Conservation (phyloP, 2,888 invertebrate species). For the Julus scandinavius region DNA sequence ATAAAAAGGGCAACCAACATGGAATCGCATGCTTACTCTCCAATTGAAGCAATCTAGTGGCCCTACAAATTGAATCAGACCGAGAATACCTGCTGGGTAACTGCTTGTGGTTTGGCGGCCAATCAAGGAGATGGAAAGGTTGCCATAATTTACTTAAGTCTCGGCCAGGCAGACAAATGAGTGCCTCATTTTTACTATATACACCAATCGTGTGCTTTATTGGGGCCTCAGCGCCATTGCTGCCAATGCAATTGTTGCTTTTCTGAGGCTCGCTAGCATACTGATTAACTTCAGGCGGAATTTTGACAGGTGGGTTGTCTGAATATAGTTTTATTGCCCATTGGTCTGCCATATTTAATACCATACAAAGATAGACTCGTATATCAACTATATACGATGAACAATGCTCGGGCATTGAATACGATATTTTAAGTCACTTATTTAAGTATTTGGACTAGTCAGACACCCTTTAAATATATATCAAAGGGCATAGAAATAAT, state of each 20-base stretch:
- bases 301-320: slow-evolving; percentile 20
- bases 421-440: too few species aligned
- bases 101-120: slow-evolving; percentile 46
- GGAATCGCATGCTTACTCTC: slow-evolving; percentile 40
- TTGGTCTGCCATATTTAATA: slow-evolving; percentile 18
- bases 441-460: too few species aligned
- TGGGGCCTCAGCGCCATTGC: background rate
- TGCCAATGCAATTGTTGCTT: background rate
- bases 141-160: slow-evolving; percentile 45
- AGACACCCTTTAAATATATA: too few species aligned
- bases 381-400: background rate
- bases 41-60: slow-evolving; percentile 44
- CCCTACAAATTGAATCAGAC: slow-evolving; percentile 46
- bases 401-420: too few species aligned
- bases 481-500: too few species aligned
- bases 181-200: background rate
- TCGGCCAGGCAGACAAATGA: slow-evolving; percentile 44
- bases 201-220: background rate
- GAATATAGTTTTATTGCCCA: background rate
- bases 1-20: slow-evolving; percentile 46
- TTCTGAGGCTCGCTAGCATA: background rate
- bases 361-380: background rate
- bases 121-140: slow-evolving; percentile 46
- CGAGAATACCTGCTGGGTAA: slow-evolving; percentile 46
- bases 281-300: background rate